These are phyloP conservation scores for Tortrix viridana DNA, from an alignment of 2,888 invertebrate genomes.

Conservation along the genomic window DNA sequence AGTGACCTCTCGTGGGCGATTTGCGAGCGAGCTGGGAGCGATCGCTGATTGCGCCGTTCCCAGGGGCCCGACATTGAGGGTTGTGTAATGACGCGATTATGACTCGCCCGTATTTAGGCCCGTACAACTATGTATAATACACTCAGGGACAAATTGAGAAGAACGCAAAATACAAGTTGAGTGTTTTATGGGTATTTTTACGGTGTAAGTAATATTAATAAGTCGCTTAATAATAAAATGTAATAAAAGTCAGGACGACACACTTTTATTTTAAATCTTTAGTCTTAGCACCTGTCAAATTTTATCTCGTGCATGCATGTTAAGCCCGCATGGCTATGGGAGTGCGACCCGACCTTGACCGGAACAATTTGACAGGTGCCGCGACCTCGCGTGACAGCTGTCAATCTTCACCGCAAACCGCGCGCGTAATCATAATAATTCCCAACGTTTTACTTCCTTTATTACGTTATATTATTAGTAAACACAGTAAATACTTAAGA, in stretches of 20 bases:
- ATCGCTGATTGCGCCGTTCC: slow-evolving; percentile 35
- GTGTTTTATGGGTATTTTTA: too few species aligned
- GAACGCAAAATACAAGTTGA: too few species aligned
- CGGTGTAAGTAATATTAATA: too few species aligned
- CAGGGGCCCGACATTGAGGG: slow-evolving; percentile 34
- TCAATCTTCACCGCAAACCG: slow-evolving; percentile 19
- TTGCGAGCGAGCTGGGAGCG: slow-evolving; percentile 31
- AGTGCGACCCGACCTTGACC: slow-evolving; percentile 17
- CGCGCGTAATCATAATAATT: slow-evolving; percentile 31
- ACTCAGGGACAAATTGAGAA: too few species aligned
- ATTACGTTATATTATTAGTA: background rate
- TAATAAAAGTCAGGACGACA: too few species aligned
- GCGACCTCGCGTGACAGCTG: slow-evolving; percentile 22
- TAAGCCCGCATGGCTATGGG: too few species aligned
- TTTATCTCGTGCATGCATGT: too few species aligned
- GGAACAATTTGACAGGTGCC: slow-evolving; percentile 19
- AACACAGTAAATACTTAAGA: background rate
- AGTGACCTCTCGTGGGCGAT: slow-evolving; percentile 31
- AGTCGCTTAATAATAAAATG: too few species aligned
- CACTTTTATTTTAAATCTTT: too few species aligned
- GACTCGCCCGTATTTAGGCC: background rate
- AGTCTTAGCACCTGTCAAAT: too few species aligned
- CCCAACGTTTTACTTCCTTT: slow-evolving; percentile 22
- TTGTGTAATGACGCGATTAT: slow-evolving; percentile 32
- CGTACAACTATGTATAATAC: too few species aligned